A percentile compares a stretch with the other conserved stretches of the same genome.
Conservation (phyloP, 1,140 invertebrate genomes). For the Drosophila aff. region DNA sequence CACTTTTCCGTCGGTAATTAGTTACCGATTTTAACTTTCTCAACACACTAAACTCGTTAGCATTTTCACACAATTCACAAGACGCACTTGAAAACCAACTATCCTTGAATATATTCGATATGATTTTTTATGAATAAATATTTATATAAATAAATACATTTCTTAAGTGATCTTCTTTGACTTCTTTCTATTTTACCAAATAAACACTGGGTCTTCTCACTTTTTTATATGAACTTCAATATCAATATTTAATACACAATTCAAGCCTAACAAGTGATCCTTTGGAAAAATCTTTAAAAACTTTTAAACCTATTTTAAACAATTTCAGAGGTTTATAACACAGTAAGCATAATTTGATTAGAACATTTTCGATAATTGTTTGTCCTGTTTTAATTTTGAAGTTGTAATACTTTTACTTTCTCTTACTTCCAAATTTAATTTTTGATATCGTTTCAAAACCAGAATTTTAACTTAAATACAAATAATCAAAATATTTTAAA, state of each 20-base stretch:
- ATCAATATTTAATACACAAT: neutral
- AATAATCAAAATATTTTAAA: neutral
- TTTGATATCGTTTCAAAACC: neutral
- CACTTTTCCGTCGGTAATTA: neutral
- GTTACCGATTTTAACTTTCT: neutral
- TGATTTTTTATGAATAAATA: neutral
- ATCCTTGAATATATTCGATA: neutral
- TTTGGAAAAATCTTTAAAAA: neutral
- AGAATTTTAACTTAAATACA: neutral
- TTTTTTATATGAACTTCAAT: neutral
- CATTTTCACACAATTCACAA: neutral
- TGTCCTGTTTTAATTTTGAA: no score
- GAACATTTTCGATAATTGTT: no score
- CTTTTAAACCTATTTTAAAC: neutral
- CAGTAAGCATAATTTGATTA: no score
- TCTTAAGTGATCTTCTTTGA: neutral
- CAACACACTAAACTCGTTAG: neutral
- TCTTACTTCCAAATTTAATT: neutral
- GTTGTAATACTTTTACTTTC: no score
- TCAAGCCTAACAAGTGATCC: neutral
- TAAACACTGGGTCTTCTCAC: neutral
- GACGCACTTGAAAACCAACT: neutral
- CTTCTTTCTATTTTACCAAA: neutral
- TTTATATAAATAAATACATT: neutral
- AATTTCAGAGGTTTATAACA: no score